A percentile compares a stretch with the other conserved stretches of the same genome.
These are phyloP conservation scores for Astyanax mexicanus DNA, from an alignment of 2,797 vertebrate genomes.

Conservation along the genomic window DNA sequence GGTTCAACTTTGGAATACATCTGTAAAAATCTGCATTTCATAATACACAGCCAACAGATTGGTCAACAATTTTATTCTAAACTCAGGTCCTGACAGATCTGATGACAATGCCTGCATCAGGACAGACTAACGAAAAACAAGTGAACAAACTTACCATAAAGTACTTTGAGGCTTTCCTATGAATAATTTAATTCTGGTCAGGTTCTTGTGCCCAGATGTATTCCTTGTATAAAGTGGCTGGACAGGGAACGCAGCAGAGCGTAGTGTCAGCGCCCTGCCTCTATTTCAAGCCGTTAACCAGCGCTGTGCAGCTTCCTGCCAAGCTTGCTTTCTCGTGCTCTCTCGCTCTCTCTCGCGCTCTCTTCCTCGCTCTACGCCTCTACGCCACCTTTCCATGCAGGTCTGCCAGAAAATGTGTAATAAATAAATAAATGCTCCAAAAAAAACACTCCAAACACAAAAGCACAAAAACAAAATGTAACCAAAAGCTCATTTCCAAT, in stretches of 20 bases:
- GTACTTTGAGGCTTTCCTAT: not conserved
- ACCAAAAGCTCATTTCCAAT: constrained; percentile 1
- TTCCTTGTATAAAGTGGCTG: constrained; percentile 4
- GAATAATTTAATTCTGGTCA: not conserved
- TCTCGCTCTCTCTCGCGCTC: constrained; percentile 22
- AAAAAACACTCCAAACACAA: not conserved
- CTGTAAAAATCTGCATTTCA: no score
- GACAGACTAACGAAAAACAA: not conserved
- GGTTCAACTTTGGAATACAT: not conserved
- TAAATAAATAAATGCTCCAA: not conserved
- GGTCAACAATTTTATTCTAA: no score
- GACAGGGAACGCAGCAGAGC: not conserved
- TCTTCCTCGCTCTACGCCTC: not conserved
- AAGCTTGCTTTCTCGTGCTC: no score
- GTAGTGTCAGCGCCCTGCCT: constrained; percentile 12
- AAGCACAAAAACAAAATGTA: not conserved
- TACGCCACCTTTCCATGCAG: not conserved
- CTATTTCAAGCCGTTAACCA: constrained; percentile 29
- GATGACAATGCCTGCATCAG: no score
- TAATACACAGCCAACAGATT: no score
- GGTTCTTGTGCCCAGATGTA: constrained; percentile 2
- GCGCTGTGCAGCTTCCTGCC: constrained; percentile 44
- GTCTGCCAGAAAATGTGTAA: not conserved
- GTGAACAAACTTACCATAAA: constrained; percentile 15
- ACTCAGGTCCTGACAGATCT: no score